These are phyloP conservation scores for Callyntrura guangdongensis DNA, from an alignment of 2,888 invertebrate species.

Conservation along the genomic window DNA sequence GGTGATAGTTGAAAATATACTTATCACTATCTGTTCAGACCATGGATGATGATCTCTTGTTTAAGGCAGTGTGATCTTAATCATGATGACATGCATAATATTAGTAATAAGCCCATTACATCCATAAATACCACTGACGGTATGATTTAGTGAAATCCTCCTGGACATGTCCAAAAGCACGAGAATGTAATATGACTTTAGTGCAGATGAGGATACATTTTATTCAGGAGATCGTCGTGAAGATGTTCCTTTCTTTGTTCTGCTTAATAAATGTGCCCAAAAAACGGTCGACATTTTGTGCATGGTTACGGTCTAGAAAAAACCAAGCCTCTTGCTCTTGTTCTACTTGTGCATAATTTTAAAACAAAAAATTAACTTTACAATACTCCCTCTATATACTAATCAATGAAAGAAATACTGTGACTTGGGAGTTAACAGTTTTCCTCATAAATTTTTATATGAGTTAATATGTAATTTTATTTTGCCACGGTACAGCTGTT, in stretches of 20 bases:
- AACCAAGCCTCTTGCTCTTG: background rate
- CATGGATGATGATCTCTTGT: conserved; percentile 7
- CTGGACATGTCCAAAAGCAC: background rate
- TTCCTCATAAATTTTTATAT: background rate
- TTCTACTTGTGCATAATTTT: conserved; percentile 7
- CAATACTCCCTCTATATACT: background rate
- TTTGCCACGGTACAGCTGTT: background rate
- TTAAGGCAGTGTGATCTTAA: conserved; percentile 13
- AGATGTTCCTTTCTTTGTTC: background rate
- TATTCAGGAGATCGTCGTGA: background rate
- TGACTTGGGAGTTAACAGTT: no score
- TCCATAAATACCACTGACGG: background rate
- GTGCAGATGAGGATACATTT: no score
- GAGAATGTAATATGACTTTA: background rate
- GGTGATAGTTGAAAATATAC: background rate
- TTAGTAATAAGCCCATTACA: background rate
- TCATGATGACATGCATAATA: conserved; percentile 26
- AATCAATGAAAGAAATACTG: background rate
- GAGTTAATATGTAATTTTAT: background rate
- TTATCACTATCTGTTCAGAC: conserved; percentile 2
- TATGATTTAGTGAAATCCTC: background rate
- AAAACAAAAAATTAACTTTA: no score
- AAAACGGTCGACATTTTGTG: no score
- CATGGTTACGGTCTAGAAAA: background rate
- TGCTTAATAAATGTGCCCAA: no score